phyloP scores from a whole-genome alignment of 2,797 vertebrate species.

The Myotis findleyi region DNA sequence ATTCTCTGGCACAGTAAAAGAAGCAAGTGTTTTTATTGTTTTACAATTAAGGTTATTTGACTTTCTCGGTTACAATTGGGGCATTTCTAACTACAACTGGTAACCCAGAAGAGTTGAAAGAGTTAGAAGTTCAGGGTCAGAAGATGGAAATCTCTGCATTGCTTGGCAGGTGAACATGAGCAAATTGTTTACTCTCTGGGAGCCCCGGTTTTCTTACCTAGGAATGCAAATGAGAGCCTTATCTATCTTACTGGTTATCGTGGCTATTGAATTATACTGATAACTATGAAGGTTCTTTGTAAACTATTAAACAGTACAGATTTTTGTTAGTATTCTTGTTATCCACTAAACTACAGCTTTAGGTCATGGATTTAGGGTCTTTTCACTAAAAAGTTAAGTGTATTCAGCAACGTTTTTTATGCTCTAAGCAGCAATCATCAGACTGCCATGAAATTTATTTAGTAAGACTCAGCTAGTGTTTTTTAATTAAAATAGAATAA shows the following conservation, averaged over 20 bases:
- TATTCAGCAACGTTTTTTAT: neutral
- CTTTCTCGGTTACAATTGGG: neutral
- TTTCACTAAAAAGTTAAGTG: neutral
- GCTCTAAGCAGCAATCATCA: neutral
- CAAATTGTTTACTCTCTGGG: neutral
- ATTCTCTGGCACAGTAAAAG: neutral
- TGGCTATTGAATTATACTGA: neutral
- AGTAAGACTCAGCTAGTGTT: neutral
- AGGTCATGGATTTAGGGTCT: neutral
- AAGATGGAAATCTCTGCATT: neutral
- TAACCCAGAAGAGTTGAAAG: neutral
- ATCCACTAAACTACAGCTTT: neutral
- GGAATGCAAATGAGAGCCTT: neutral
- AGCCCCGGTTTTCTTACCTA: neutral
- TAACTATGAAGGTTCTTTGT: neutral
- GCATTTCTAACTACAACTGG: neutral
- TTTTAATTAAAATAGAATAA: neutral
- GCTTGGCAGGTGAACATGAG: neutral
- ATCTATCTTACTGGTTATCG: neutral
- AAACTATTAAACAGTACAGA: neutral
- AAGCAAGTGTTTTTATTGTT: neutral
- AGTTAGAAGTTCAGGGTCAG: neutral
- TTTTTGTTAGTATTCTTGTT: constrained; percentile 5
- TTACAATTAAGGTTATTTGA: neutral
- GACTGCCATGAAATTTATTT: neutral